Conservation (phyloP, 2,888 invertebrate genomes). For the Trissolcus brochymenae region DNA sequence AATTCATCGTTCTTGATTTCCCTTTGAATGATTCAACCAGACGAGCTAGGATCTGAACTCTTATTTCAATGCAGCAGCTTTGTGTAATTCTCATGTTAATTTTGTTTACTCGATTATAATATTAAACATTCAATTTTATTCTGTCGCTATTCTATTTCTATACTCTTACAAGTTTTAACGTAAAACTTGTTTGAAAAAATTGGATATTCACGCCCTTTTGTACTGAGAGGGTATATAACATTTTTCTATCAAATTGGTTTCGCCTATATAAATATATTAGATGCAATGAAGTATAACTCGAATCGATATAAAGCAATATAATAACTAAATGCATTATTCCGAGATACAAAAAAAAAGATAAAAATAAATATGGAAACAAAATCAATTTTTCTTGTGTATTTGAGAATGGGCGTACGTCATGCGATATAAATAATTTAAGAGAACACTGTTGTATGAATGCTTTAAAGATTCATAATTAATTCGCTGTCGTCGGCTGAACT, state of each 20-base stretch:
- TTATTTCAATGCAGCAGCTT: constrained; percentile 14
- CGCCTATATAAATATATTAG: too few relatives aligned
- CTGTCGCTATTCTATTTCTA: too few relatives aligned
- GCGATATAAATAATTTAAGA: constrained; percentile 40
- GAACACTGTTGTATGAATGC: constrained; percentile 33
- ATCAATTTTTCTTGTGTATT: constrained; percentile 30
- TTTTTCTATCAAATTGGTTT: too few relatives aligned
- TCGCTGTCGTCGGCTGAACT: constrained; percentile 21
- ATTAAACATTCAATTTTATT: too few relatives aligned
- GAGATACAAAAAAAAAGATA: background rate
- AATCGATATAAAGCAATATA: too few relatives aligned
- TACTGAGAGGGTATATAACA: too few relatives aligned
- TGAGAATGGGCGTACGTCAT: constrained; percentile 32
- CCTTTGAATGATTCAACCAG: constrained; percentile 32
- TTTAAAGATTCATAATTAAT: constrained; percentile 50
- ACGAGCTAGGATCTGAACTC: constrained; percentile 13
- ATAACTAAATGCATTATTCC: constrained; percentile 1
- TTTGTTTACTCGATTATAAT: too few relatives aligned
- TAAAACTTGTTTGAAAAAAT: too few relatives aligned
- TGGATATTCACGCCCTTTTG: too few relatives aligned
- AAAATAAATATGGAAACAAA: constrained; percentile 8
- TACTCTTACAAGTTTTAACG: too few relatives aligned
- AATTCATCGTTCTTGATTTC: constrained; percentile 36
- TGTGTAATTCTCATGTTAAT: too few relatives aligned
- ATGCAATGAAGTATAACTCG: too few relatives aligned